Evolutionary conservation across 2,113 vertebrate genomes (phyloP), one percentile per base, ranked within the genome.

Genomic region (Casuarius casuarius): DNA sequence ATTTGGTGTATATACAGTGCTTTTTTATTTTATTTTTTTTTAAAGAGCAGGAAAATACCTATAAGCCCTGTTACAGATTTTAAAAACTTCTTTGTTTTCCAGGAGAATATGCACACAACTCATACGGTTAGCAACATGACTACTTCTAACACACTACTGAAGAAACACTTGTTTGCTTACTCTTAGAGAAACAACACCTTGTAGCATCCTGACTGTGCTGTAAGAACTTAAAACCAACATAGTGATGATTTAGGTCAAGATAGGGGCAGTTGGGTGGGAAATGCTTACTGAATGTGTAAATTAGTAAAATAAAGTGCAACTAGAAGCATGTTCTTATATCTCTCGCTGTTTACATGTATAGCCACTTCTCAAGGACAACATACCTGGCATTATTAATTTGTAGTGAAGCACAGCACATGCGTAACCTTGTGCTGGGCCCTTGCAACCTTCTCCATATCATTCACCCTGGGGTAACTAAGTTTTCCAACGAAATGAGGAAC

Each of bases 21-120:
- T 92, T 89, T 95, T 87, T 58, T 29, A 29, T 29, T 15, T 3
- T 90, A 58, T 77, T 90, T 93, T 81, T 95, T 92, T 72, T 96
- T 56, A 96, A 97, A 95, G 92, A 96, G 84, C 84, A 93, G 78
- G 76, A 93, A 93, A 97, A 96, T 89, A 96, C 21, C 86, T 92
- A 76, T 80, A 96, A 92, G 74, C 77, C 42, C 58, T 51, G 52
- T 48, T 92, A 91, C 86, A 78, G 89, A 80, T 96, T 94, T 73
- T 22, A 92, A 95, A 80, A 93, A 78, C 33, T 46, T 73, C 59
- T 85, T 78, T 76, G 28, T 67, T 90, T 82, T 85, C 8, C 63
- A 73, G 40, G 51, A 82, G 89, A 78, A 90, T 21, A 91, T 7
- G 31, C 44, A 68, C 18, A 26, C 7, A 82, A 29, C 23, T 49